These are phyloP conservation scores for Cerastoderma edule DNA, from an alignment of 2,888 invertebrate species.

Conservation along the genomic window DNA sequence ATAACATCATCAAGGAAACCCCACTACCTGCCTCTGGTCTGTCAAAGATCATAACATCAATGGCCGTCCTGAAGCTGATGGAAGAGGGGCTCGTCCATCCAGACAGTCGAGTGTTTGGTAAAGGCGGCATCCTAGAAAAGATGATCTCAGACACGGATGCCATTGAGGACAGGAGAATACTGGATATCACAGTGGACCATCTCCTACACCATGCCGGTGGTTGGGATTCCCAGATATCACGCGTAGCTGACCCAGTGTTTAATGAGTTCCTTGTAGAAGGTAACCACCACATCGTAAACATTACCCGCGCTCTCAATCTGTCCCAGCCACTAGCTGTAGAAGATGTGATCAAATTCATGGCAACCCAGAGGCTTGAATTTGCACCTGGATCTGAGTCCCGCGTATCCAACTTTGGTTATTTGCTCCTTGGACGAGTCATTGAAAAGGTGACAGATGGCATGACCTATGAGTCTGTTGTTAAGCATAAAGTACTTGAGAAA, in stretches of 20 bases:
- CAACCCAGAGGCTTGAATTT: constrained; percentile 71
- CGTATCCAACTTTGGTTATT: constrained; percentile 79
- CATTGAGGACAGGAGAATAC: constrained; percentile 67
- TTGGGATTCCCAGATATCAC: constrained; percentile 74
- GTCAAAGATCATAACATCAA: constrained; percentile 78
- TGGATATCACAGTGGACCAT: constrained; percentile 78
- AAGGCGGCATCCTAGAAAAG: constrained; percentile 63
- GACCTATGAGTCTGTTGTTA: constrained; percentile 73
- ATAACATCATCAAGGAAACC: constrained; percentile 61
- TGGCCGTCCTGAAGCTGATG: constrained; percentile 74
- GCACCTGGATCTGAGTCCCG: constrained; percentile 73
- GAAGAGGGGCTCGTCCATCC: constrained; percentile 71
- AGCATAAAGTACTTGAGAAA: constrained; percentile 65
- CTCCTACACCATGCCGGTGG: constrained; percentile 78
- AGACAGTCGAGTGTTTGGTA: constrained; percentile 72
- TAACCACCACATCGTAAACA: constrained; percentile 72
- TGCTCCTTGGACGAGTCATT: constrained; percentile 77
- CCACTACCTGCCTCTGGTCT: constrained; percentile 71
- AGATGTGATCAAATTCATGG: constrained; percentile 76
- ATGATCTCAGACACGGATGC: constrained; percentile 60
- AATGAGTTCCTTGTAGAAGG: constrained; percentile 72
- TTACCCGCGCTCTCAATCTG: constrained; percentile 69
- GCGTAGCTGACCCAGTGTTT: constrained; percentile 74
- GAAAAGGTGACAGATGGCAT: constrained; percentile 67
- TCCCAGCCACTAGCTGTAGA: constrained; percentile 45